phyloP scores from a whole-genome alignment of 2,888 invertebrate species.

The Catocala sponsa region DNA sequence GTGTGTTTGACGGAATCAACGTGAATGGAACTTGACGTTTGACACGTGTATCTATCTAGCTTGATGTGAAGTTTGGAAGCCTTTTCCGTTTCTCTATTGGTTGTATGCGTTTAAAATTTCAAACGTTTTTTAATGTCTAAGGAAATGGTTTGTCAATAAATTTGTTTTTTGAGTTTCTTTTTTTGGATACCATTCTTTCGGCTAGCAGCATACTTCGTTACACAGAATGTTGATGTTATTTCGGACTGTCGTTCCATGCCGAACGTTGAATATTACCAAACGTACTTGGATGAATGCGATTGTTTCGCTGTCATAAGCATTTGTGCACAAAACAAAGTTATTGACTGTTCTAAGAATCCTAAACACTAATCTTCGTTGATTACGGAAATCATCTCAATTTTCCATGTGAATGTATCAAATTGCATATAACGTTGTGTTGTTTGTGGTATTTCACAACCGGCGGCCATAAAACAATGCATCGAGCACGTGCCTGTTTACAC shows the following conservation, averaged over 20 bases:
- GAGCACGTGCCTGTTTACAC: slow-evolving; percentile 86
- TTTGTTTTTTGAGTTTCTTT: neutral
- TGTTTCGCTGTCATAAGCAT: slow-evolving; percentile 19
- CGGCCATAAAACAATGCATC: slow-evolving; percentile 87
- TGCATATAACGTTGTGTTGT: slow-evolving; percentile 52
- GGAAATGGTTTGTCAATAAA: slow-evolving; percentile 9
- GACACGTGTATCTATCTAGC: slow-evolving; percentile 74
- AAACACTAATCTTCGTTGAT: slow-evolving; percentile 10
- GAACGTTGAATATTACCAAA: slow-evolving; percentile 11
- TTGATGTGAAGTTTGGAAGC: slow-evolving; percentile 64
- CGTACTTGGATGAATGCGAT: slow-evolving; percentile 29
- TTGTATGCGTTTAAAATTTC: slow-evolving; percentile 33
- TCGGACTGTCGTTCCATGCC: neutral
- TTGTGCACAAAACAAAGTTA: slow-evolving; percentile 6
- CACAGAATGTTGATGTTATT: slow-evolving; percentile 6
- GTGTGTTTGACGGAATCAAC: slow-evolving; percentile 76
- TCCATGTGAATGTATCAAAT: slow-evolving; percentile 24
- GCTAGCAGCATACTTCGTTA: neutral
- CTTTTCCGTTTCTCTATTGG: slow-evolving; percentile 56
- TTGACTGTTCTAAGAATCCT: slow-evolving; percentile 11
- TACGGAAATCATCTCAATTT: slow-evolving; percentile 13
- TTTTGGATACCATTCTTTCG: neutral
- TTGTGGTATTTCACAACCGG: slow-evolving; percentile 71
- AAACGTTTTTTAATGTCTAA: slow-evolving; percentile 13
- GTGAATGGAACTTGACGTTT: slow-evolving; percentile 81